phyloP scores from a whole-genome alignment of 2,797 vertebrate species.

The Smutsia gigantea region DNA sequence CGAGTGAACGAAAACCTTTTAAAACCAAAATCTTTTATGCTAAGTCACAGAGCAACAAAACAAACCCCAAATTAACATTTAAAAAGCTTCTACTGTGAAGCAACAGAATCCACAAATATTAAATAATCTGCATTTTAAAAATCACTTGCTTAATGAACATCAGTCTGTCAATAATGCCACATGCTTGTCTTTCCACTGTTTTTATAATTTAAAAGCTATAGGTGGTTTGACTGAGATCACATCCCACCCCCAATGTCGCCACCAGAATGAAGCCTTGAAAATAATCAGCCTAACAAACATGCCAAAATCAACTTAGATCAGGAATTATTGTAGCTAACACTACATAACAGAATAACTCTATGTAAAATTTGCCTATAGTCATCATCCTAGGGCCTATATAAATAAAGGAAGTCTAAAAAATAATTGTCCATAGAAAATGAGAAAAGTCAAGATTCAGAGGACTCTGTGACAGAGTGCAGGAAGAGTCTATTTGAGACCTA shows the following conservation, averaged over 20 bases:
- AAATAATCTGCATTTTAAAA: constrained; percentile 66
- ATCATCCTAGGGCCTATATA: neutral
- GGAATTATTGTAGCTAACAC: neutral
- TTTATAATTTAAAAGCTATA: constrained; percentile 54
- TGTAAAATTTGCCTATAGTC: neutral
- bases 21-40: constrained; percentile 70
- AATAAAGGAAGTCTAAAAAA: constrained; percentile 53
- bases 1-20: constrained; percentile 69
- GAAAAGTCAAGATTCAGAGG: constrained; percentile 50
- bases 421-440: constrained; percentile 26
- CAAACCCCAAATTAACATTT: constrained; percentile 71
- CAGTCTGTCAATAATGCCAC: constrained; percentile 46
- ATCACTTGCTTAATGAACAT: constrained; percentile 36
- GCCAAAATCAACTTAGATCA: constrained; percentile 36
- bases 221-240: neutral
- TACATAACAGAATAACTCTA: neutral
- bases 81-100: constrained; percentile 57
- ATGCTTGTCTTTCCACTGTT: constrained; percentile 36
- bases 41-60: constrained; percentile 72
- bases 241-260: neutral
- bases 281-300: neutral
- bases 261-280: constrained; percentile 30
- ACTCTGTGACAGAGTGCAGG: neutral
- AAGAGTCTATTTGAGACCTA: neutral
- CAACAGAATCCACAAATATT: constrained; percentile 57